Conservation (phyloP, 2,113 vertebrate species). For the Dicentrarchus labrax region DNA sequence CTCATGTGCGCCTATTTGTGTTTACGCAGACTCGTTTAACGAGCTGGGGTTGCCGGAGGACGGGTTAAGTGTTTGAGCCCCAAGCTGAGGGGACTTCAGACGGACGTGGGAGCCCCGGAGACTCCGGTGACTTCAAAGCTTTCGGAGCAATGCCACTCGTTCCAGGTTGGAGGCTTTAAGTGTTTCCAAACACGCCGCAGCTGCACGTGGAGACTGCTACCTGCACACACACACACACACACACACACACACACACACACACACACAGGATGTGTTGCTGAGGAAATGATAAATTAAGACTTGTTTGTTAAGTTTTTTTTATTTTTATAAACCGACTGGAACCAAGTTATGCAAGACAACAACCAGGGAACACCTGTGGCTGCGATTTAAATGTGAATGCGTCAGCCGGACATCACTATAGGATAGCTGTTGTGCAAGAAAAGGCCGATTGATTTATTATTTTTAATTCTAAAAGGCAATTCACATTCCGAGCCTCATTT, state of each 20-base stretch:
- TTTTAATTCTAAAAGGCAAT: neutral
- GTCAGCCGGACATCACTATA: neutral
- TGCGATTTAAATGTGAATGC: constrained; percentile 22
- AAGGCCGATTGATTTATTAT: no score
- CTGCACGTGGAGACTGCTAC: constrained; percentile 60
- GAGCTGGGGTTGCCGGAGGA: constrained; percentile 33
- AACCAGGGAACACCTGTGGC: constrained; percentile 18
- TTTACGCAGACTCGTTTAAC: constrained; percentile 64
- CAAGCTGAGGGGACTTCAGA: constrained; percentile 54
- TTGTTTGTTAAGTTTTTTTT: constrained; percentile 56
- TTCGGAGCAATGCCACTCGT: constrained; percentile 51
- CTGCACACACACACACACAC: constrained; percentile 23
- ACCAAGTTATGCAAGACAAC: constrained; percentile 7
- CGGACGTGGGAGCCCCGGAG: constrained; percentile 41
- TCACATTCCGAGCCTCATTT: neutral
- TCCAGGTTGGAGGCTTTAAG: constrained; percentile 72
- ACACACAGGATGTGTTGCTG: constrained; percentile 55
- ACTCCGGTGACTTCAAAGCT: constrained; percentile 76
- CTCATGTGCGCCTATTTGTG: constrained; percentile 66
- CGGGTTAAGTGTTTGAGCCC: constrained; percentile 59
- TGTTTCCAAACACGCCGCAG: constrained; percentile 78
- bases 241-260: neutral
- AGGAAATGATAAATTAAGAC: constrained; percentile 67
- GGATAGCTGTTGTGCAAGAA: neutral
- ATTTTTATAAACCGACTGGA: neutral